These are phyloP conservation scores for Bombus consobrinus DNA, from an alignment of 1,140 invertebrate species.

Conservation along the genomic window DNA sequence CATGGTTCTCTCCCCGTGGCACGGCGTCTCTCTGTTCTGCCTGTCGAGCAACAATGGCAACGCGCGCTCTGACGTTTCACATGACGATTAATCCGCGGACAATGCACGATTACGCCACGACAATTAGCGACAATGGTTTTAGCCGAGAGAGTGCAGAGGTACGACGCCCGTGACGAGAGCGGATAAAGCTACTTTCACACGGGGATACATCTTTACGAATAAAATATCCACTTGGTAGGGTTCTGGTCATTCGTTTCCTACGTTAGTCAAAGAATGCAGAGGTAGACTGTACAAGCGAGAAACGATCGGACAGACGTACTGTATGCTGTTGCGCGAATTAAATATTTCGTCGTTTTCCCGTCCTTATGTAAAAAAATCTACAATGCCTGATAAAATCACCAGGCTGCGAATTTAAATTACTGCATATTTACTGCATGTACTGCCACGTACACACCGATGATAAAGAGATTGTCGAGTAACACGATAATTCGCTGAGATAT, in stretches of 20 bases:
- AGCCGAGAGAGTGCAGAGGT: constrained; percentile 22
- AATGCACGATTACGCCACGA: constrained; percentile 74
- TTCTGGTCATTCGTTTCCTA: not conserved
- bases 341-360: too few species aligned
- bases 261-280: too few species aligned
- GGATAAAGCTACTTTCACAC: not conserved
- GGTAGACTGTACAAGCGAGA: too few species aligned
- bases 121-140: constrained; percentile 79
- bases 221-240: not conserved
- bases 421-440: too few species aligned
- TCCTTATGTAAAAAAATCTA: too few species aligned
- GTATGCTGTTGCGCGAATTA: too few species aligned
- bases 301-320: accelerated
- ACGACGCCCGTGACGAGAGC: not conserved
- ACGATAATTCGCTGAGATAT: too few species aligned
- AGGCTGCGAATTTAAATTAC: too few species aligned
- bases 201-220: not conserved
- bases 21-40: not conserved
- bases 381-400: too few species aligned
- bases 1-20: not conserved
- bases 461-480: too few species aligned
- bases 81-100: constrained; percentile 76
- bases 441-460: too few species aligned
- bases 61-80: constrained; percentile 67
- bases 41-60: constrained; percentile 58